phyloP scores from a whole-genome alignment of 2,888 invertebrate genomes.

The Cistogaster globosa region DNA sequence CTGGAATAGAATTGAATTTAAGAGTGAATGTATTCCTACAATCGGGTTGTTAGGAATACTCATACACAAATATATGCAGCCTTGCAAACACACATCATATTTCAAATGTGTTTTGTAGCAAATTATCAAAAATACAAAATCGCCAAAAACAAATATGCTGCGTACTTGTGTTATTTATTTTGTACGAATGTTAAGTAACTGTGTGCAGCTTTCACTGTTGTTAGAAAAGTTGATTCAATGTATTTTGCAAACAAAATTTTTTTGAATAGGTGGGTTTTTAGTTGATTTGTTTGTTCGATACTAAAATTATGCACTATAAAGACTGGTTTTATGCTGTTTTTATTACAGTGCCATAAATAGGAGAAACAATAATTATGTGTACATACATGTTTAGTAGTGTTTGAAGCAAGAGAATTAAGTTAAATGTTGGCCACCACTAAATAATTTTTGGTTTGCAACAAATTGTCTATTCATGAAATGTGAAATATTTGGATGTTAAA shows the following conservation, averaged over 20 bases:
- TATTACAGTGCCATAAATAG: slow-evolving; percentile 39
- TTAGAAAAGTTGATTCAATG: not conserved
- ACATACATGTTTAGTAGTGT: not conserved
- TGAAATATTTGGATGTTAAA: not conserved
- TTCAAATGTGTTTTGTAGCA: too few relatives aligned
- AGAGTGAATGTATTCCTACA: slow-evolving; percentile 26
- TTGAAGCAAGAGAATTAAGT: not conserved
- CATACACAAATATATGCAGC: not conserved
- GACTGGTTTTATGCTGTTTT: not conserved
- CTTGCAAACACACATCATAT: too few relatives aligned
- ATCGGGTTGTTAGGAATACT: not conserved
- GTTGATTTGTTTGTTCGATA: slow-evolving; percentile 28
- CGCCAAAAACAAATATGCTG: not conserved
- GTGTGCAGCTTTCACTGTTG: slow-evolving; percentile 14
- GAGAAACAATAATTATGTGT: slow-evolving; percentile 14
- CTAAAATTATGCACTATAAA: slow-evolving; percentile 12
- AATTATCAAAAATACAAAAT: too few relatives aligned
- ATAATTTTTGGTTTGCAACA: slow-evolving; percentile 33
- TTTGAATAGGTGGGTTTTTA: not conserved
- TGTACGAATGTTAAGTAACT: slow-evolving; percentile 18
- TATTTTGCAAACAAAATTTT: not conserved
- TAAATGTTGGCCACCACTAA: slow-evolving; percentile 20
- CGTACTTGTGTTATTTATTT: not conserved
- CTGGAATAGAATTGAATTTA: slow-evolving; percentile 36
- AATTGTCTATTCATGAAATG: not conserved